These are phyloP conservation scores for Pheosia gnoma DNA, from an alignment of 2,888 invertebrate genomes.

Conservation along the genomic window DNA sequence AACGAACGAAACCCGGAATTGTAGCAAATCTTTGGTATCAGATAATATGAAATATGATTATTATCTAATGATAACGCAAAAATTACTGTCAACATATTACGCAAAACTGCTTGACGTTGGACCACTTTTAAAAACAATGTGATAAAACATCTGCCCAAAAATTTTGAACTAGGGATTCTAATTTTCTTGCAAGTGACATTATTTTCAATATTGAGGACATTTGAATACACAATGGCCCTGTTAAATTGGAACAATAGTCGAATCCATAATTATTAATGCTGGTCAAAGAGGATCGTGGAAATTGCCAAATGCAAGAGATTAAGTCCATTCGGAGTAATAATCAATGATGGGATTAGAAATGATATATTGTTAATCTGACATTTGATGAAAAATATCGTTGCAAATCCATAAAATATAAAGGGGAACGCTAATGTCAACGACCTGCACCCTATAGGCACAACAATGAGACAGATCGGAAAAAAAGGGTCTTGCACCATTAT, in stretches of 20 bases:
- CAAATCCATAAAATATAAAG: slow-evolving; percentile 67
- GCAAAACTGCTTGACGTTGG: background rate
- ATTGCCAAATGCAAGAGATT: slow-evolving; percentile 49
- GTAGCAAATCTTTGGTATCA: background rate
- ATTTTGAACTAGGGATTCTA: too few relatives aligned
- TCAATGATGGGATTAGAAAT: slow-evolving; percentile 62
- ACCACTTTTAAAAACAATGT: background rate
- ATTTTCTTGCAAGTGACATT: too few relatives aligned
- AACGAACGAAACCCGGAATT: slow-evolving; percentile 15
- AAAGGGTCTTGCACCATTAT: slow-evolving; percentile 76
- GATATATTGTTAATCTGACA: slow-evolving; percentile 74
- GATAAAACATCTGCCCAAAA: background rate
- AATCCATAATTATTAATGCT: slow-evolving; percentile 16
- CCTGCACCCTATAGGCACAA: slow-evolving; percentile 74
- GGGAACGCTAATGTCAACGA: slow-evolving; percentile 81
- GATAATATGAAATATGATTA: slow-evolving; percentile 5
- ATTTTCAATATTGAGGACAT: slow-evolving; percentile 9
- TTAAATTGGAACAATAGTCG: slow-evolving; percentile 24
- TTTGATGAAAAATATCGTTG: slow-evolving; percentile 70
- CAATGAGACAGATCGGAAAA: slow-evolving; percentile 70
- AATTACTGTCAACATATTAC: slow-evolving; percentile 3
- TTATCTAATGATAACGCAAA: slow-evolving; percentile 7
- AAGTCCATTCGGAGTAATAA: slow-evolving; percentile 45
- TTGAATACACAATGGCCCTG: slow-evolving; percentile 8
- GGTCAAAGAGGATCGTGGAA: slow-evolving; percentile 42